Percentiles rank a stretch among this genome's conserved stretches.
Conservation (phyloP, 2,113 vertebrate species). For the Oreochromis niloticus region DNA sequence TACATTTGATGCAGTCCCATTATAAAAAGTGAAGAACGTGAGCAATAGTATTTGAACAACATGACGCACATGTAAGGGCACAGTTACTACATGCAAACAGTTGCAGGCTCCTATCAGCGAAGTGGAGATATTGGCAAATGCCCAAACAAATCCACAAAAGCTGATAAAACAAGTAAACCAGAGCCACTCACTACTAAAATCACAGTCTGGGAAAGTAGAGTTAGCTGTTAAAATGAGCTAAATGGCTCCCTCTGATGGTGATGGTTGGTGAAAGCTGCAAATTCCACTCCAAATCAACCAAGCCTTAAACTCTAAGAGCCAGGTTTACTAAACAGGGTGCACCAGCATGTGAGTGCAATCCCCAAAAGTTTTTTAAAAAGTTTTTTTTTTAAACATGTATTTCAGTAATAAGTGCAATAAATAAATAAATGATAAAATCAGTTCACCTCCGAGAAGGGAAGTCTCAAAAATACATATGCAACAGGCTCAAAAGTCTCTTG, state of each 20-base stretch:
- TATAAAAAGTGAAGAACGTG: background rate
- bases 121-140: background rate
- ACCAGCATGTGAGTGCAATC: background rate
- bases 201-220: background rate
- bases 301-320: background rate
- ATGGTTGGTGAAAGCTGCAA: background rate
- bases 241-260: background rate
- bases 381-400: background rate
- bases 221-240: background rate
- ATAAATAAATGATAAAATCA: background rate
- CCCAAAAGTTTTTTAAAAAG: fast-evolving
- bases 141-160: background rate
- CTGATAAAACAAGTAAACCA: background rate
- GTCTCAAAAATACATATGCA: background rate
- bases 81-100: background rate
- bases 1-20: background rate
- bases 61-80: background rate
- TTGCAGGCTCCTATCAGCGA: background rate
- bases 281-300: background rate
- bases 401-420: background rate
- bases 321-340: background rate
- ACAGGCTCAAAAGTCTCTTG: background rate
- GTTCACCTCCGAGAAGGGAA: background rate
- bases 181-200: background rate
- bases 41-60: background rate